Evolutionary conservation across 2,888 invertebrate species (phyloP).

Genomic region (Luperina testacea): DNA sequence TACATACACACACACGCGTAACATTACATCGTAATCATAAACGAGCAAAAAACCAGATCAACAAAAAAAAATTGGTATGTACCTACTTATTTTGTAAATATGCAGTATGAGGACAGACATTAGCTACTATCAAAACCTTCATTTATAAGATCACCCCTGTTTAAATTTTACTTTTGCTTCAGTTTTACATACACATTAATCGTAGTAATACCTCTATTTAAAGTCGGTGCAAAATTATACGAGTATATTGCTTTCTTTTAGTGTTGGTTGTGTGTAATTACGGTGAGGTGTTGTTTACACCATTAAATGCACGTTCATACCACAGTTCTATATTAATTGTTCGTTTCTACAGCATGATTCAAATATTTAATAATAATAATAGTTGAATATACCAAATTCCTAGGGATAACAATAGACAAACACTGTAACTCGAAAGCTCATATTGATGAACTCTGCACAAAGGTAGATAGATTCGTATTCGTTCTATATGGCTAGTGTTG

Average conservation of each 20-base stretch:
- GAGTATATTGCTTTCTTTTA: conserved; percentile 9
- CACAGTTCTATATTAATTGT: conserved; percentile 15
- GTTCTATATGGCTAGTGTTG: no score
- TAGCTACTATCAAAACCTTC: no score
- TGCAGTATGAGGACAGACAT: not conserved
- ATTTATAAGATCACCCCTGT: conserved; percentile 2
- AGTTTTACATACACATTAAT: not conserved
- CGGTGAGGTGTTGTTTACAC: conserved; percentile 28
- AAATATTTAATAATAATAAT: not conserved
- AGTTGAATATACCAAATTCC: no score
- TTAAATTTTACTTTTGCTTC: not conserved
- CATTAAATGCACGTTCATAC: conserved; percentile 13
- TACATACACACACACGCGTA: not conserved
- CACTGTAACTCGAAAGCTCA: no score
- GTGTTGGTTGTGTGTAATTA: conserved; percentile 31
- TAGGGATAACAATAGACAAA: no score
- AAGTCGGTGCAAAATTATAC: conserved; percentile 19
- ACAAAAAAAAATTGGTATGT: not conserved
- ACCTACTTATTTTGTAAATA: not conserved
- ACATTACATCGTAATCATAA: not conserved
- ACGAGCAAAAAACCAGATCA: not conserved
- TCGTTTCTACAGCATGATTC: conserved; percentile 35
- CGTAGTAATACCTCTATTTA: conserved; percentile 17
- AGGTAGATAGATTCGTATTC: no score
- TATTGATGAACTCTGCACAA: no score